Base-by-base conservation (phyloP, 2,113 vertebrate genomes). In the Castor canadensis region DNA sequence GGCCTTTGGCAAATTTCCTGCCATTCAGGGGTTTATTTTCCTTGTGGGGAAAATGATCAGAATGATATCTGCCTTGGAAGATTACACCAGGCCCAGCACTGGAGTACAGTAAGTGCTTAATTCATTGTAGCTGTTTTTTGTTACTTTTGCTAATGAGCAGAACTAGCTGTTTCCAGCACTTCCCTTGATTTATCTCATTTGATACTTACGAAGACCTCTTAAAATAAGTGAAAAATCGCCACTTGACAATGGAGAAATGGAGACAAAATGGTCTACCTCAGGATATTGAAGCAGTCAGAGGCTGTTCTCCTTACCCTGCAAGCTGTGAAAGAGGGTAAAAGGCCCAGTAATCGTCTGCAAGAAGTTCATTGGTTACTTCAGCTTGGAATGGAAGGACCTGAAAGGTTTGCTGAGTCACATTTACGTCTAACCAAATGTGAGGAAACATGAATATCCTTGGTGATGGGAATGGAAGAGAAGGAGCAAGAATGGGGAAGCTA, bases 81-180 rank as follows among this genome's bases (percentile, higher is more conserved):
- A 20, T 89, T 86, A 73, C 73, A 7, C 32, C 83, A 52, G 45
- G 15, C 32, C 72, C 32, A 83, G n/a, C 84, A 87, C 80, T 93
- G 96, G 80, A 54, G 62, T 54, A 32, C 26, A 88, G 24, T 45
- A 43, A 93, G 40, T 72, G 30, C 67, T 91, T 90, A 80, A 93
- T 93, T 97, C 84, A 87, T 79, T 82, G 24, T 71, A 52, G 73
- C 26, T 56, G 22, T 79, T 75, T 71, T 73, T 49, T 13, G 13
- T 49, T 93, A 54, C 73, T 89, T 95, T 69, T 85, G 13, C 30
- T 82, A 86, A 86, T 66, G 60, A 89, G 28, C 16, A 54, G 0
- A 47, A 17, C 45, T 6, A 10, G 82, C 45, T 71, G 20, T 26
- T 56, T 8, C 38, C 38, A 17, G 35, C 20, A 58, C 43, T 72